Percentiles rank a stretch among this genome's conserved stretches.
Conservation (phyloP, 2,888 invertebrate genomes). For the Patella pellucida region DNA sequence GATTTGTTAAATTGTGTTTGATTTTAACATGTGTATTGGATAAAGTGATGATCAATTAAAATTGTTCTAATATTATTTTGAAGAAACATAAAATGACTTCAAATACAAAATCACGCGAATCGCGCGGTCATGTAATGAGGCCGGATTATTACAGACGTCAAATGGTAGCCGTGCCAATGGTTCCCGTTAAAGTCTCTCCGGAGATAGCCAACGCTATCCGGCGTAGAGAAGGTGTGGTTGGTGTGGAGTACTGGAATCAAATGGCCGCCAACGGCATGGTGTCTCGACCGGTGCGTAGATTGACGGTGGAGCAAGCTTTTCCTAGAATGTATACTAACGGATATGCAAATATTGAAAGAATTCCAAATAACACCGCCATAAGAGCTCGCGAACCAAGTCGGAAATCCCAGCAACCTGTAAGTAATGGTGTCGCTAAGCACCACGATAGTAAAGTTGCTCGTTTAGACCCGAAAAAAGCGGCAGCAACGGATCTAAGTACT, state of each 20-base stretch:
- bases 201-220: conserved; percentile 23
- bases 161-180: neutral
- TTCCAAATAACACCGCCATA: too few relatives aligned
- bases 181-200: conserved; percentile 13
- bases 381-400: neutral
- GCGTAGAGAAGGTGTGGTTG: conserved; percentile 14
- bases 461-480: neutral
- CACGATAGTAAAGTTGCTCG: neutral
- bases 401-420: neutral
- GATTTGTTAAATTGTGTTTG: too few relatives aligned
- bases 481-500: neutral
- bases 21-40: too few relatives aligned
- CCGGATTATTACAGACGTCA: neutral
- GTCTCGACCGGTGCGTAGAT: neutral
- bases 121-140: neutral
- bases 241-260: conserved; percentile 21
- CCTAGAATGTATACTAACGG: neutral
- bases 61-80: neutral
- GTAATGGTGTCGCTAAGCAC: neutral
- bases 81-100: conserved; percentile 13
- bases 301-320: conserved; percentile 3
- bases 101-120: neutral
- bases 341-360: neutral
- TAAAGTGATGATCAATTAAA: too few relatives aligned
- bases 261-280: neutral